Percentiles rank a stretch among this genome's conserved stretches.
phyloP scores from a whole-genome alignment of 2,888 invertebrate species.

The Tineola bisselliella region DNA sequence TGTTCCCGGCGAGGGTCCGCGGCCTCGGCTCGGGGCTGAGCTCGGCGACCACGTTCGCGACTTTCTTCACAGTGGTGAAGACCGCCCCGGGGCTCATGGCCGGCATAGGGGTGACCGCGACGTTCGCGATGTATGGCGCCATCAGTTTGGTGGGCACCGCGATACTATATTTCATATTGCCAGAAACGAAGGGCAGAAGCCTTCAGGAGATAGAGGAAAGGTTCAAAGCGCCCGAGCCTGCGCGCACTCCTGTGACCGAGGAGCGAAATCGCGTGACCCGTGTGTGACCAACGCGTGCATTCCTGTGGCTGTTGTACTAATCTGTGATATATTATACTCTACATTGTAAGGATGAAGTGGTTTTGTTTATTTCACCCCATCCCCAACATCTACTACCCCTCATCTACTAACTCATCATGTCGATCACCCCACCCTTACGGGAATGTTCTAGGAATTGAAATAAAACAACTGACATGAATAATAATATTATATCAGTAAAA shows the following conservation, averaged over 20 bases:
- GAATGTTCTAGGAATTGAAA: too few species aligned
- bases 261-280: not conserved
- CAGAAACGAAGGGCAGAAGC: slow-evolving; percentile 76
- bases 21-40: slow-evolving; percentile 75
- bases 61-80: slow-evolving; percentile 75
- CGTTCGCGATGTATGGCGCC: slow-evolving; percentile 71
- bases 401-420: too few species aligned
- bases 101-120: slow-evolving; percentile 65
- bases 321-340: too few species aligned
- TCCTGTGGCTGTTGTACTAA: too few species aligned
- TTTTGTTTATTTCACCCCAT: too few species aligned
- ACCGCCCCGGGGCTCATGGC: slow-evolving; percentile 70
- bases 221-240: slow-evolving; percentile 44
- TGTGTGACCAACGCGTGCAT: not conserved
- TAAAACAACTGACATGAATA: too few species aligned
- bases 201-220: slow-evolving; percentile 74
- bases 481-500: too few species aligned
- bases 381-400: too few species aligned
- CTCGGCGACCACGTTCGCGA: slow-evolving; percentile 70
- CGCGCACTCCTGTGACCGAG: too few species aligned
- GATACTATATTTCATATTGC: slow-evolving; percentile 69
- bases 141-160: slow-evolving; percentile 68
- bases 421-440: too few species aligned
- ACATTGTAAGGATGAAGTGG: too few species aligned
- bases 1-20: slow-evolving; percentile 71